Evolutionary conservation across 2,797 vertebrate species (phyloP).

Genomic region (Glyptemys insculpta): DNA sequence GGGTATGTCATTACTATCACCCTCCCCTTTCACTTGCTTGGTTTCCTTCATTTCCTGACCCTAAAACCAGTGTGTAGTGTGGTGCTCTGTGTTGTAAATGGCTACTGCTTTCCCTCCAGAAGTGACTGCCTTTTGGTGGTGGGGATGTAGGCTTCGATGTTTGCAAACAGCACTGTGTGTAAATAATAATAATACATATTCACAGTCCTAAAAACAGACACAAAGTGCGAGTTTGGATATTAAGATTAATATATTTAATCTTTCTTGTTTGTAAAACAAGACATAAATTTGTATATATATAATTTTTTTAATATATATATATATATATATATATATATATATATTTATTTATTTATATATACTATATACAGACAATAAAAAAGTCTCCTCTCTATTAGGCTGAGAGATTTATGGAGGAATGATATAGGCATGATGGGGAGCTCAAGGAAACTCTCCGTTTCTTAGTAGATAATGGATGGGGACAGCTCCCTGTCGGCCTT

Average conservation of each 20-base stretch:
- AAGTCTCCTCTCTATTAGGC: constrained; percentile 74
- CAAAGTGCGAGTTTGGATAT: constrained; percentile 71
- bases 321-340: constrained; percentile 77
- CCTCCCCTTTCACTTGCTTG: background rate
- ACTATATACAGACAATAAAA: constrained; percentile 85
- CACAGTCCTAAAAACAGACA: constrained; percentile 43
- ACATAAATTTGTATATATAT: constrained; percentile 82
- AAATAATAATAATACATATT: background rate
- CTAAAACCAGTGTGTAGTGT: background rate
- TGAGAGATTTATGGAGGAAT: constrained; percentile 54
- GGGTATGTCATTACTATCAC: background rate
- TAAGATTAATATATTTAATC: constrained; percentile 84
- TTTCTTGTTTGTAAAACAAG: constrained; percentile 85
- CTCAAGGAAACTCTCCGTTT: constrained; percentile 47
- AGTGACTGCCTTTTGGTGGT: background rate
- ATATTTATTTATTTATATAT: constrained; percentile 82
- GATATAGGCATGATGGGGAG: constrained; percentile 32
- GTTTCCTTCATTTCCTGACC: background rate
- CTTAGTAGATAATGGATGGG: background rate
- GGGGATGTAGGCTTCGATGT: background rate
- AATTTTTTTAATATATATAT: background rate
- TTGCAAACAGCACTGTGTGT: background rate
- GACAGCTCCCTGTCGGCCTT: constrained; percentile 46
- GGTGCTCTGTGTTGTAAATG: background rate
- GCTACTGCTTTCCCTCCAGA: background rate